Base-by-base conservation (phyloP, 2,888 invertebrate species). In the Zaprionus obscuricornis region DNA sequence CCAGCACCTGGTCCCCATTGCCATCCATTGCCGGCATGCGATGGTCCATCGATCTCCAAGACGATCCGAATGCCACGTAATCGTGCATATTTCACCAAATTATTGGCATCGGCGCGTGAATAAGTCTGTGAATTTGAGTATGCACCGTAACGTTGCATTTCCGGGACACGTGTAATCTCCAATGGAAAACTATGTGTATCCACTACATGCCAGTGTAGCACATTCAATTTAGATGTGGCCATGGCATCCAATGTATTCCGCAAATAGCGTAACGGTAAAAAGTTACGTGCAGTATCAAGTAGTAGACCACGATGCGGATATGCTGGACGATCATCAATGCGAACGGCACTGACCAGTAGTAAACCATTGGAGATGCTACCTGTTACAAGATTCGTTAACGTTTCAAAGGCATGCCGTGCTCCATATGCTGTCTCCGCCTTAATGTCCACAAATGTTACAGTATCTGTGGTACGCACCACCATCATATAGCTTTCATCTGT, bases 111-210 rank as follows among this genome's bases (percentile, higher is more conserved):
- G 26, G 91, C 90, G 0, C 92, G 91, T 0, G 92, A 92, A 88
- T 97, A 96, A 11, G 94, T 93, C 85, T 94, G 93, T 1, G 91
- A 89, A 0, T 91, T 90, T 0, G 95, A 93, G 84, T 95, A 96
- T 0, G 96, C 95, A 0, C 96, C 96, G 76, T 92, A 95, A 52
- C 92, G 93, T 1, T 95, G 93, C 91, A 96, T 92, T 78, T 94
- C 93, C 0, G 96, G 96, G 13, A 95, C 92, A 29, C 93, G 91
- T n/a, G 92, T 91, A 0, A 95, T 93, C 83, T 95, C 94, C 83
- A 97, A 91, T 0, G 98, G 98, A 90, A 98, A 98, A 78, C 97
- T 97, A 73, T 98, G 97, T 0, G 96, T 94, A 89, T 98, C 98
- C 0, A 96, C 95, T 0, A 94, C 94, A 87, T 96, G 96, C 97